Evolutionary conservation across 2,113 vertebrate species (phyloP).

Genomic region (Lycaon pictus): DNA sequence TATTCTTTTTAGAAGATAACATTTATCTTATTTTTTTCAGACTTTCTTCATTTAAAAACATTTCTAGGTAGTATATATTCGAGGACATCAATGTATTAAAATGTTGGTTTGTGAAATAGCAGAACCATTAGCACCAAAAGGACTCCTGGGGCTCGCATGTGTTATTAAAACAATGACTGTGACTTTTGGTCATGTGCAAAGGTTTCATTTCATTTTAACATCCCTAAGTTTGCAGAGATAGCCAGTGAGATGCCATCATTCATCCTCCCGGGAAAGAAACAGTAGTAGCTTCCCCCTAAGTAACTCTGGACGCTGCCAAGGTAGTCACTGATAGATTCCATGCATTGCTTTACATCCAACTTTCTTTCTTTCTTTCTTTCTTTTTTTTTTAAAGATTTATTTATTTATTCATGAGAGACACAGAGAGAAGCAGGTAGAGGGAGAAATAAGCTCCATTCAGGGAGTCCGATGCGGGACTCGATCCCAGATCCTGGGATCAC

Average conservation of each 20-base stretch:
- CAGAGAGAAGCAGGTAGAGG: no score
- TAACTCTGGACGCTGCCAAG: background rate
- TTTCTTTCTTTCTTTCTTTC: no score
- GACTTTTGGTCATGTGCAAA: slow-evolving; percentile 54
- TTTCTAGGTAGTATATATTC: slow-evolving; percentile 78
- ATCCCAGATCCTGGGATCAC: no score
- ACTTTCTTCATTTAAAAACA: slow-evolving; percentile 59
- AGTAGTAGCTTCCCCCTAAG: background rate
- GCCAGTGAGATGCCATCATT: background rate
- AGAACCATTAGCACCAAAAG: slow-evolving; percentile 84
- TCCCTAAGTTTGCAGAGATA: slow-evolving; percentile 64
- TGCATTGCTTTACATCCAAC: background rate
- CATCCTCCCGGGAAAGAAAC: background rate
- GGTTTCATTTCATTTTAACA: slow-evolving; percentile 70
- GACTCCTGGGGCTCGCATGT: slow-evolving; percentile 66
- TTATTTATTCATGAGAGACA: no score
- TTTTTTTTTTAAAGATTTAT: no score
- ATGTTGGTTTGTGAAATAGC: slow-evolving; percentile 73
- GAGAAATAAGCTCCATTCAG: no score
- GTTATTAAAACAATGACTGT: slow-evolving; percentile 54
- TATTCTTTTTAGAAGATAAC: background rate
- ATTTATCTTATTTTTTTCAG: slow-evolving; percentile 37
- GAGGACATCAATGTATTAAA: slow-evolving; percentile 74
- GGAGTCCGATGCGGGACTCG: no score
- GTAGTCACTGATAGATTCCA: background rate